phyloP scores from a whole-genome alignment of 1,140 invertebrate genomes.

The Lordiphosa collinella region DNA sequence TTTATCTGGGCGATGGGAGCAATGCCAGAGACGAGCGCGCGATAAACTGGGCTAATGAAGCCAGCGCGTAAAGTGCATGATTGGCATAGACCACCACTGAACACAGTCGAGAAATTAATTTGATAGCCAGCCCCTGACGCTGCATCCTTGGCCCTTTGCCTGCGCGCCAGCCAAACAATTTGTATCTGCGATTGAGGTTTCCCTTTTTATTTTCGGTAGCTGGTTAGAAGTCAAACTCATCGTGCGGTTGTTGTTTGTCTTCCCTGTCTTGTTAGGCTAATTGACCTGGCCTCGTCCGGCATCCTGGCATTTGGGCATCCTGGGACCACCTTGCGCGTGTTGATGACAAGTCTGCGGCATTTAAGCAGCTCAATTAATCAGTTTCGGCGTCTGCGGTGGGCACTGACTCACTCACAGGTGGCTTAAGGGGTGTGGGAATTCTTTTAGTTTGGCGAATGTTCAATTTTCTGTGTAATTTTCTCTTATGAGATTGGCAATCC shows the following conservation, averaged over 20 bases:
- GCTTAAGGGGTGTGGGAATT: constrained; percentile 38
- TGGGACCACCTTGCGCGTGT: constrained; percentile 55
- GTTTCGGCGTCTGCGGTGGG: constrained; percentile 13
- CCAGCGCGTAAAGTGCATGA: constrained; percentile 72
- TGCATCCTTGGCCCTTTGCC: constrained; percentile 1
- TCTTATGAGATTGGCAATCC: too few relatives aligned
- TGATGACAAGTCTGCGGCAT: constrained; percentile 51
- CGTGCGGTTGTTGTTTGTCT: constrained; percentile 5
- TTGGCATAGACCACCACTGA: constrained; percentile 75
- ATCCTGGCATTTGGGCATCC: constrained; percentile 10
- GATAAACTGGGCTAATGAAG: constrained; percentile 64
- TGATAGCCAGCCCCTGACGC: constrained; percentile 28
- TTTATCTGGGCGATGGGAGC: constrained; percentile 20
- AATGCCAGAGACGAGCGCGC: constrained; percentile 12
- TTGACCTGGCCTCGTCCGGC: constrained; percentile 51
- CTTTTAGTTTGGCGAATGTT: too few relatives aligned
- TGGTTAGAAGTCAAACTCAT: constrained; percentile 26
- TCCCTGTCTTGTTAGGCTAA: constrained; percentile 72
- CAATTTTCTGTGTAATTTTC: too few relatives aligned
- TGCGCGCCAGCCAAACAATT: background rate
- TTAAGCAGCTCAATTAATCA: constrained; percentile 70
- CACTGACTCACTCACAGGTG: background rate
- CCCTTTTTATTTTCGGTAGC: constrained; percentile 24
- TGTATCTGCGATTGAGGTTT: constrained; percentile 6
- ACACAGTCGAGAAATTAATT: constrained; percentile 49